Percentiles rank a stretch among this genome's conserved stretches.
Evolutionary conservation across 2,797 vertebrate genomes (phyloP).

Genomic region (Sardinella longiceps): DNA sequence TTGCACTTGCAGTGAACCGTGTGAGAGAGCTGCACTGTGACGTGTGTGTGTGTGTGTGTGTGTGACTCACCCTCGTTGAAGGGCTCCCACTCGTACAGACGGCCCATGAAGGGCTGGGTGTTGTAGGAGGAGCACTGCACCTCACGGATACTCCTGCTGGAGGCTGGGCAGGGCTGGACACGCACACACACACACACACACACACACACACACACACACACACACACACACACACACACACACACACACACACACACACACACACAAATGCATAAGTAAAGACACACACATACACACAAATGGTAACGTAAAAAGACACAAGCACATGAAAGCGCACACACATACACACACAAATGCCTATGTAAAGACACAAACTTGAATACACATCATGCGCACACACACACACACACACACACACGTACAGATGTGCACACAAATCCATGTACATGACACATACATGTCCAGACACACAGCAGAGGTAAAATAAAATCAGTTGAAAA

Average conservation of each 20-base stretch:
- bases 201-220: conserved; percentile 29
- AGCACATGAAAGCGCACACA: not conserved
- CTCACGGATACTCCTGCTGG: conserved; percentile 85
- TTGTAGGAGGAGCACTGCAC: conserved; percentile 92
- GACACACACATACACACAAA: not conserved
- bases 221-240: conserved; percentile 29
- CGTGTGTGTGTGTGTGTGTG: not conserved
- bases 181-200: conserved; percentile 35
- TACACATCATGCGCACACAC: conserved; percentile 27
- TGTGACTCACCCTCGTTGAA: conserved; percentile 89
- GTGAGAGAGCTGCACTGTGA: not conserved
- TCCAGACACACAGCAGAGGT: not conserved
- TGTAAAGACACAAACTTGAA: not conserved
- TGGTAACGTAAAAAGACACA: not conserved
- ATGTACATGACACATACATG: not conserved
- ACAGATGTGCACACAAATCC: not conserved
- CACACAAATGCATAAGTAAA: not conserved
- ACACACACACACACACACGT: not conserved
- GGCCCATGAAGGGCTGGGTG: conserved; percentile 93
- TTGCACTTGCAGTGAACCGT: not conserved
- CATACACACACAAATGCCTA: too few species aligned
- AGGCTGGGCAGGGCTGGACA: conserved; percentile 80
- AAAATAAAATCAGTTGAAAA: not conserved
- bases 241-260: not conserved
- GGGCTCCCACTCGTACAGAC: conserved; percentile 94